Evolutionary conservation across 1,140 invertebrate species (phyloP), one percentile per base, ranked within the genome.

Genomic region (Sinonovacula constricta): DNA sequence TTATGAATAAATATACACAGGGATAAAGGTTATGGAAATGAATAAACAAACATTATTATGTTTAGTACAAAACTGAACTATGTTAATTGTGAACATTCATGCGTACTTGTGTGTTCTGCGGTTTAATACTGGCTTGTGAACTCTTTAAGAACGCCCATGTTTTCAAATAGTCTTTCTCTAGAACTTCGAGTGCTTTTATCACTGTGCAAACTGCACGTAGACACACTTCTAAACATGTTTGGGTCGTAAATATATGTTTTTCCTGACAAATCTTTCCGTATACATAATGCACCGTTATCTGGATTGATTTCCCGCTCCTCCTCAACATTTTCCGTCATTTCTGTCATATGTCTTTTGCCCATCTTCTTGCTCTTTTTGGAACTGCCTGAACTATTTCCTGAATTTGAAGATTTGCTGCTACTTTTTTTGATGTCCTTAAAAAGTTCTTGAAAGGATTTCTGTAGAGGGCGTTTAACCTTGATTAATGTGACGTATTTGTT

Each of bases 91-190:
- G n/a, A n/a, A n/a, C n/a, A n/a, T n/a, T n/a, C n/a, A n/a, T n/a
- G n/a, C n/a, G n/a, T n/a, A n/a, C n/a, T n/a, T n/a, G n/a, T n/a
- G n/a, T n/a, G n/a, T n/a, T n/a, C n/a, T n/a, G n/a, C n/a, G n/a
- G n/a, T n/a, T n/a, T 45, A 45, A 45, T 45, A 45, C 39, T 45
- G 39, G 18, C 7, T 10, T 10, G 69, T 63, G 34, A 33, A 54
- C 22, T 54, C 18, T 34, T 65, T 74, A 28, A 63, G 45, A 26
- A 65, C n/a, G 36, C 71, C 62, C 15, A 65, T 74, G 26, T 65
- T 65, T 65, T 63, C 15, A 56, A 63, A 65, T 0, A 63, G 31
- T 36, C 51, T 63, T 74, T 65, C 59, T 14, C 45, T 39, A n/a
- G 59, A 36, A 7, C 49, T 53, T 0, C 30, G 10, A 5, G 34